These are phyloP conservation scores for Lepidurus couesii DNA, from an alignment of 1,140 invertebrate species.

Conservation along the genomic window DNA sequence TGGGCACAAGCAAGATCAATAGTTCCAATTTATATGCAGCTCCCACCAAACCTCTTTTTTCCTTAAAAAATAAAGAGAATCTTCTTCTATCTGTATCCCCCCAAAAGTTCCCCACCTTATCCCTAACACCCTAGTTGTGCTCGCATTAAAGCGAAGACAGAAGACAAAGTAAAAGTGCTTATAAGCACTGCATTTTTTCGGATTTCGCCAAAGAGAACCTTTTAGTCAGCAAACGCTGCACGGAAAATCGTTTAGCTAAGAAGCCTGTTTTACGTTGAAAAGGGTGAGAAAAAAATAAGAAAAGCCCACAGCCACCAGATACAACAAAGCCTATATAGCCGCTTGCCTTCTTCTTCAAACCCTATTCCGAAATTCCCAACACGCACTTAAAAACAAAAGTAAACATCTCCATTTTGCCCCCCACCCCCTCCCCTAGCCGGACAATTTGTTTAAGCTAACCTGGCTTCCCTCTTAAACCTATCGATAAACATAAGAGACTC, in stretches of 20 bases:
- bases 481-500: no score
- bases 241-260: slow-evolving; percentile 3
- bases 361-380: no score
- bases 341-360: no score
- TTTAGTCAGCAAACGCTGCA: background rate
- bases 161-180: background rate
- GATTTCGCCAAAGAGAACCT: background rate
- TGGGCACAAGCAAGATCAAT: background rate
- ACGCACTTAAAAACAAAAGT: no score
- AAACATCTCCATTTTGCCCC: no score
- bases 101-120: background rate
- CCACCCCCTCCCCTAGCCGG: no score
- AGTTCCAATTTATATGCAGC: slow-evolving; percentile 19
- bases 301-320: background rate
- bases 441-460: no score
- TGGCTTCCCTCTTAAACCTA: no score
- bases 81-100: background rate
- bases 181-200: background rate
- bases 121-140: background rate
- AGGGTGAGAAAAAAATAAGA: background rate
- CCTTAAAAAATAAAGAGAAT: background rate
- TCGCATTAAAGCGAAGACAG: background rate
- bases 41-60: background rate
- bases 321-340: background rate
- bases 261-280: background rate